phyloP scores from a whole-genome alignment of 2,888 invertebrate genomes.

The Stegophylla sp. region DNA sequence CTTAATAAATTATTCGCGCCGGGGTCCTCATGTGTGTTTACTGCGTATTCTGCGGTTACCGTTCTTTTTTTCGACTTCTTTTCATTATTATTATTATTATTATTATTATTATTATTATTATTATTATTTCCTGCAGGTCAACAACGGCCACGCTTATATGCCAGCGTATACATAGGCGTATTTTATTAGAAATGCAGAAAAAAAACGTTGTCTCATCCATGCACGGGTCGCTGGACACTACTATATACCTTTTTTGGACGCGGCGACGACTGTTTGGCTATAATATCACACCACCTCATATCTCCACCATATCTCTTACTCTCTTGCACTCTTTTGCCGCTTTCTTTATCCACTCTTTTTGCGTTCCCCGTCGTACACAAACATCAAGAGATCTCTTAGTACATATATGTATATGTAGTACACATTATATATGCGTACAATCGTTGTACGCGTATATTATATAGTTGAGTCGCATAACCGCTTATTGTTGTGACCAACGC shows the following conservation, averaged over 20 bases:
- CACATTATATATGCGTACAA: no score
- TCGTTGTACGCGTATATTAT: not conserved
- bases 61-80: slow-evolving; percentile 11
- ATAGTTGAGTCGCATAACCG: not conserved
- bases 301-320: no score
- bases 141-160: not conserved
- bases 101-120: slow-evolving; percentile 17
- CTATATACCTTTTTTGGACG: not conserved
- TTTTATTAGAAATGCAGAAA: not conserved
- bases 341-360: not conserved
- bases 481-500: not conserved
- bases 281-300: no score
- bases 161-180: not conserved
- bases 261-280: no score
- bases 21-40: slow-evolving; percentile 2
- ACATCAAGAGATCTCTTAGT: not conserved
- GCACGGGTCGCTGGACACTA: not conserved
- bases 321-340: not conserved
- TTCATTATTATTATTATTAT: slow-evolving; percentile 7
- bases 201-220: not conserved
- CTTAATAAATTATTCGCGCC: slow-evolving; percentile 60
- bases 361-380: not conserved
- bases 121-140: slow-evolving; percentile 14
- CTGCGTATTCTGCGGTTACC: slow-evolving; percentile 32
- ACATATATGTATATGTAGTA: no score